Conservation (phyloP, 2,113 vertebrate species). For the Cavia aperea region DNA sequence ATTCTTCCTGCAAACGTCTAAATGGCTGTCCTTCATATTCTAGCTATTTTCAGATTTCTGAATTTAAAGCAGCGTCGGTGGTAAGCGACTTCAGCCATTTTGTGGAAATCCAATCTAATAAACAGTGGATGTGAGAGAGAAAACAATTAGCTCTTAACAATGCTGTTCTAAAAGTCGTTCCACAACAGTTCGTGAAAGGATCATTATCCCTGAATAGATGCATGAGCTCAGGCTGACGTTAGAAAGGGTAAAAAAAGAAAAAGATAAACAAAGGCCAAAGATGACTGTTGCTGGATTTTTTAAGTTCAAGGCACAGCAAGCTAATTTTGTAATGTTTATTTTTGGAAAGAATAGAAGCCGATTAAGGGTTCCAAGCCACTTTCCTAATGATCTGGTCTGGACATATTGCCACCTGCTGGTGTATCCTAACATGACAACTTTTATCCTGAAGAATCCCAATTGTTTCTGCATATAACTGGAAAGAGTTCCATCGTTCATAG, state of each 20-base stretch:
- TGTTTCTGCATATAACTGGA: background rate
- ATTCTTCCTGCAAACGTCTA: background rate
- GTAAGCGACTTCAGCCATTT: conserved; percentile 39
- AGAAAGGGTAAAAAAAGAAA: background rate
- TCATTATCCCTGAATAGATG: conserved; percentile 62
- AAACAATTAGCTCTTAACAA: conserved; percentile 53
- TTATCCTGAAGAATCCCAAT: background rate
- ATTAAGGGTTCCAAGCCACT: conserved; percentile 52
- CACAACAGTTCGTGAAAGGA: conserved; percentile 40
- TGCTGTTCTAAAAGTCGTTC: conserved; percentile 52
- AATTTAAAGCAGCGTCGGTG: background rate
- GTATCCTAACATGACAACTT: conserved; percentile 34
- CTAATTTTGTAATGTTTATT: conserved; percentile 47
- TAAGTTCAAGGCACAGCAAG: conserved; percentile 57
- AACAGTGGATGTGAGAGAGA: conserved; percentile 33
- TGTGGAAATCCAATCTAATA: conserved; percentile 53
- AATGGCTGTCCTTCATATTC: conserved; percentile 14
- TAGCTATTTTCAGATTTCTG: background rate
- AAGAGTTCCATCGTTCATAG: background rate
- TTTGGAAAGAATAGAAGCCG: conserved; percentile 55
- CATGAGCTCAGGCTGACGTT: conserved; percentile 58
- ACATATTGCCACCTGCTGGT: conserved; percentile 77
- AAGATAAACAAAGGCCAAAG: conserved; percentile 60
- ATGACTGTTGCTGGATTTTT: conserved; percentile 57
- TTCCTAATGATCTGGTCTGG: conserved; percentile 52